Evolutionary conservation across 1,140 invertebrate genomes (phyloP).

Genomic region (Diuraphis noxia): DNA sequence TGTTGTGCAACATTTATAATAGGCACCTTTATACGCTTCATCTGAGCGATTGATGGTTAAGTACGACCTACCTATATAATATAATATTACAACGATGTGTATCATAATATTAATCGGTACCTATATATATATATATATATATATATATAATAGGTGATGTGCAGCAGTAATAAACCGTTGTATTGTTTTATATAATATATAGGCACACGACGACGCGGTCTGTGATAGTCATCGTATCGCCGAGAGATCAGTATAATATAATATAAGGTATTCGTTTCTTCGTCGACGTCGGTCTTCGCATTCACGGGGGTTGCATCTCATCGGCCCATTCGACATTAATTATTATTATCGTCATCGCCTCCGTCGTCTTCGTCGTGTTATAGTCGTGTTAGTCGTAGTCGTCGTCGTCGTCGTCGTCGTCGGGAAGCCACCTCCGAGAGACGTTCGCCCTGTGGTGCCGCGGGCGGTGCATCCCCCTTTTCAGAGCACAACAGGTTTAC

Average conservation of each 20-base stretch:
- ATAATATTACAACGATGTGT: too few relatives aligned
- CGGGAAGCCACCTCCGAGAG: background rate
- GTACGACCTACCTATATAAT: too few relatives aligned
- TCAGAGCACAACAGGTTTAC: conserved; percentile 37
- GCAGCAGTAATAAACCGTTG: background rate
- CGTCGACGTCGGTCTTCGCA: background rate
- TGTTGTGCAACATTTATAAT: background rate
- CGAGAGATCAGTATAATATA: background rate
- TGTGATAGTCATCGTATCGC: background rate
- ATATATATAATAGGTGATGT: background rate
- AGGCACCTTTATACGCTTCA: background rate
- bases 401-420: background rate
- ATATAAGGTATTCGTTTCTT: background rate
- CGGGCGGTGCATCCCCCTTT: background rate
- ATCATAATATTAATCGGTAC: background rate
- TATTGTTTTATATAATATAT: background rate
- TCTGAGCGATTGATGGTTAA: background rate
- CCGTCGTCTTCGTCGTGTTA: background rate
- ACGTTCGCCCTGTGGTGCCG: conserved; percentile 15
- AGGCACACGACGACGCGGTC: background rate
- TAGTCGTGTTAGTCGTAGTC: background rate
- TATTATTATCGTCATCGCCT: conserved; percentile 23
- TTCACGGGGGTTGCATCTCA: background rate
- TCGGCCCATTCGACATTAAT: conserved; percentile 38
- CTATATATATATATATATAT: too few relatives aligned